Conservation (phyloP, 2,113 vertebrate genomes). For the Herpailurus yagouaroundi region DNA sequence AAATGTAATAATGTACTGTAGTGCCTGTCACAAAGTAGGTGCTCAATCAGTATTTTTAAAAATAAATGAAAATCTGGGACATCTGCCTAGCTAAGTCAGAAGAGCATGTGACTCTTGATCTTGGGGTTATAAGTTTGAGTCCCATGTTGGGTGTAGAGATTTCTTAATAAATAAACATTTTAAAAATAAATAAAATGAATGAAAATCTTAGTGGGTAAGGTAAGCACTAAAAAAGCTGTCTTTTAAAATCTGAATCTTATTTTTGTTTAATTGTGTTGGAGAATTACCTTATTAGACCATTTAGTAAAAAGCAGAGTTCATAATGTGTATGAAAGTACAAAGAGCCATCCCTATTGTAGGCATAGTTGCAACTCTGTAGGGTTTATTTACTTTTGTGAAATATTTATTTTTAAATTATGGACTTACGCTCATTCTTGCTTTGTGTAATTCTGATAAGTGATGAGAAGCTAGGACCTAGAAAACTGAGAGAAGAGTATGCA, state of each 20-base stretch:
- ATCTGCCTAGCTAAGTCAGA: too few species aligned
- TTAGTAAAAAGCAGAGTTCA: neutral
- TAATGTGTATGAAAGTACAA: neutral
- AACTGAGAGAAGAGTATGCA: neutral
- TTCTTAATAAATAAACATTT: too few species aligned
- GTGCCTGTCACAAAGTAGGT: neutral
- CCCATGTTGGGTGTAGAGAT: too few species aligned
- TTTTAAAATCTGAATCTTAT: neutral
- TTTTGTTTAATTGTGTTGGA: neutral
- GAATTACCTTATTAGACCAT: neutral
- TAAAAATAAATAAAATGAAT: neutral
- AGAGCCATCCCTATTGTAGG: neutral
- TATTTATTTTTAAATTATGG: neutral
- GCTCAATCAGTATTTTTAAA: neutral
- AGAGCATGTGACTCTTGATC: too few species aligned
- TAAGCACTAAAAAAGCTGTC: neutral
- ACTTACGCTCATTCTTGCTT: neutral
- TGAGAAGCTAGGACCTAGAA: neutral
- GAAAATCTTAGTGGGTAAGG: neutral
- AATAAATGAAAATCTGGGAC: too few species aligned
- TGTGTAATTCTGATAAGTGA: conserved; percentile 19
- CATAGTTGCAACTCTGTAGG: neutral
- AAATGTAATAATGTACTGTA: neutral
- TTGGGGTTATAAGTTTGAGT: too few species aligned
- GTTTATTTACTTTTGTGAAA: neutral